These are phyloP conservation scores for Cancer borealis DNA, from an alignment of 2,888 invertebrate species.

Conservation along the genomic window DNA sequence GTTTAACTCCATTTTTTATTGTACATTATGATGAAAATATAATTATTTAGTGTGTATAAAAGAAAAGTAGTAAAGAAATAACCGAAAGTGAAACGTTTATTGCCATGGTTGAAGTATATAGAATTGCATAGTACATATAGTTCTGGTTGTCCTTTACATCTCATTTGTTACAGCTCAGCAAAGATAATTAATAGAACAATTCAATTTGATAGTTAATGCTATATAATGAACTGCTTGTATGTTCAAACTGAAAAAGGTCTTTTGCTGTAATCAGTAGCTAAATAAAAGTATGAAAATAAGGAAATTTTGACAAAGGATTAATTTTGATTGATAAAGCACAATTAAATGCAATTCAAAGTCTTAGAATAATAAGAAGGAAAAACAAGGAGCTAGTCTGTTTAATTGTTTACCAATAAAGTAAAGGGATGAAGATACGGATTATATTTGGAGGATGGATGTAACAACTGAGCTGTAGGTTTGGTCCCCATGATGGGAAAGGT, in stretches of 20 bases:
- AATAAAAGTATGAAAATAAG: background rate
- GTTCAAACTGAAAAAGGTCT: too few species aligned
- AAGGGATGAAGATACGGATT: too few species aligned
- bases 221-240: too few species aligned
- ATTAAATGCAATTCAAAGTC: background rate
- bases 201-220: too few species aligned
- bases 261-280: background rate
- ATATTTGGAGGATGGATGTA: too few species aligned
- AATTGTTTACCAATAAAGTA: too few species aligned
- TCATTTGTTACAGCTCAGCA: background rate
- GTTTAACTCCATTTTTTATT: background rate
- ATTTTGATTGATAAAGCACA: background rate
- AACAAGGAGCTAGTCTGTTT: too few species aligned
- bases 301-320: background rate
- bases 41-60: background rate
- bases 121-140: background rate
- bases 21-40: background rate
- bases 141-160: background rate
- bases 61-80: slow-evolving; percentile 21
- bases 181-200: too few species aligned
- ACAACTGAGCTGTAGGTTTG: too few species aligned
- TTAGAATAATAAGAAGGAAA: background rate
- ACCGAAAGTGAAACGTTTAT: background rate
- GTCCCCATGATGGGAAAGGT: too few species aligned
- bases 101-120: background rate